Base-by-base conservation (phyloP, 2,797 vertebrate species). In the Etheostoma perlongum region DNA sequence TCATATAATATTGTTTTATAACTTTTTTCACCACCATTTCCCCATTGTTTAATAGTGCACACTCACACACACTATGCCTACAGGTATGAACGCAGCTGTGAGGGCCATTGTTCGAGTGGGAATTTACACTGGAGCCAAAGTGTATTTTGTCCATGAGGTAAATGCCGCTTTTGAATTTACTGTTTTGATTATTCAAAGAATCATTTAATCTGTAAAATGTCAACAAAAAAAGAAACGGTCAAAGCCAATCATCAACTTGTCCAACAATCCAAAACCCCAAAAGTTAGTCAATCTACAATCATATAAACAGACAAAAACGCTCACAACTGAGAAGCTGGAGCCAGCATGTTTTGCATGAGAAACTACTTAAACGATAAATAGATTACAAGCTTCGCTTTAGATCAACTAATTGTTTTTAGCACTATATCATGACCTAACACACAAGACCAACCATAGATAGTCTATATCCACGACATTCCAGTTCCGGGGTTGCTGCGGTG, bases 71-170 rank as follows among this genome's bases (percentile, higher is more conserved):
- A 57, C 52, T 88, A 18, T 84, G 66, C 48, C 65, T 59, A 18
- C 90, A 98, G 97, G 97, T 70, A 98, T 98, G 97, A 98, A 98
- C 67, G 97, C 97, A 42, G 97, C 97, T 6, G 97, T 98, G 64
- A 94, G 97, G 30, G 97, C 97, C 1, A 96, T 95, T 49, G 97
- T 98, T 78, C 95, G 97, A 81, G 97, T 98, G 21, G 97, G 97
- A 46, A 91, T 98, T 76, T 97, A 96, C 91, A 97, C 96, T 0
- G 97, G 97, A 18, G 96, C 97, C 82, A 97, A 92, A 59, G 97
- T 98, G 63, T 98, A 86, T 91, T 98, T 98, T 58, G 96, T 98
- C 60, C 95, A 96, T 72, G 97, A 98, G 97, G 97, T 97, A 79
- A 83, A 93, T 89, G 71, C 18, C 23, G 15, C 10, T 78, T 70